Evolutionary conservation across 2,113 vertebrate species (phyloP), one percentile per base, ranked within the genome.

Genomic region (Xenopus borealis): DNA sequence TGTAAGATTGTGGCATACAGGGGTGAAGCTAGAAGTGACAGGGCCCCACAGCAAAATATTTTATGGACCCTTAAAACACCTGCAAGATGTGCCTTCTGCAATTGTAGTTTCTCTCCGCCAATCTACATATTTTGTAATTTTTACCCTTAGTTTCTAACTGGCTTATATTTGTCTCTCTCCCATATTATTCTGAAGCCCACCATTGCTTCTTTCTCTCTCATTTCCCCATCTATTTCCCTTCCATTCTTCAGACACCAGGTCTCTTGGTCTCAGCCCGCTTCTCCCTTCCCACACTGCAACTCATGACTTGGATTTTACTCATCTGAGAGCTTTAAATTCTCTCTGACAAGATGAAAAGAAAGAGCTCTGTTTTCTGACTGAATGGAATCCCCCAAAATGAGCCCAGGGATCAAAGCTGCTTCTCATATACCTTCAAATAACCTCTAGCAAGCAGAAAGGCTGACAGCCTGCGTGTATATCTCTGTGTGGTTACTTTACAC

Each of bases 301-400:
- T 91, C 87, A 55, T 86, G 79, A 75, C 84, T 85, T 83, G 88
- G 86, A 91, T 91, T 88, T 87, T 80, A 86, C 86, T 90, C 88
- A 85, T 85, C 83, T 83, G 67, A 81, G 80, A 84, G 80, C 89
- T 88, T 81, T 91, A 90, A 90, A 92, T 90, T 88, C 88, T 87
- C 83, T 89, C 85, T 84, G 83, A 89, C 87, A 86, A 85, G 87
- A 91, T 90, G 88, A 91, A 91, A 89, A 89, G 87, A 83, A 85
- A 85, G 50, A 70, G 61, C 59, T 77, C 59, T 77, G 53, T 70
- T 77, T 70, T 70, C 67, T 75, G 66, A 66, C 66, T 44, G 23
- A 4, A 58, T 63, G 67, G 67, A 70, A 70, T 70, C 74, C 67
- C 72, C 74, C 74, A 77, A 77, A 69, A 70, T 77, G 66, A 69